Conservation (phyloP, 2,797 vertebrate genomes). For the Neosilurus hyrtlii region DNA sequence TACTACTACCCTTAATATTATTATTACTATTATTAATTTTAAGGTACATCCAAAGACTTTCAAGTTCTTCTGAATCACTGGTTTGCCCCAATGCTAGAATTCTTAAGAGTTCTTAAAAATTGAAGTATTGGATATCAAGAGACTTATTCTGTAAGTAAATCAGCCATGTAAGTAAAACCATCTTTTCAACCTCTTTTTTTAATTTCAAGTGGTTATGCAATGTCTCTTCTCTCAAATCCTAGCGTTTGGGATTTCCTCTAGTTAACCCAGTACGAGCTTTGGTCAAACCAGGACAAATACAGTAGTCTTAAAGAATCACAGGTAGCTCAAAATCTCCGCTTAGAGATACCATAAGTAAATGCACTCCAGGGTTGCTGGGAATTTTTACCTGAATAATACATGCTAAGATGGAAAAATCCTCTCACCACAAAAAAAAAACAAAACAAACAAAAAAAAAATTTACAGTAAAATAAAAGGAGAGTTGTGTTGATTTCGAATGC, state of each 20-base stretch:
- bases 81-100: not conserved
- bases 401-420: not conserved
- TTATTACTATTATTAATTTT: no score
- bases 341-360: not conserved
- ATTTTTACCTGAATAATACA: not conserved
- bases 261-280: not conserved
- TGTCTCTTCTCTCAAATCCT: not conserved
- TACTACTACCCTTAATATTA: not conserved
- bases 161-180: no score
- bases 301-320: not conserved
- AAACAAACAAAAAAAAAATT: not conserved
- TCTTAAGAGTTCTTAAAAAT: not conserved
- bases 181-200: not conserved
- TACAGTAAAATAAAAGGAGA: not conserved
- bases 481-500: not conserved
- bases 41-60: no score
- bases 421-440: not conserved
- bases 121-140: not conserved
- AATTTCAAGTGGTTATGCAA: not conserved
- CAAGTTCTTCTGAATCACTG: not conserved
- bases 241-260: not conserved
- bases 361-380: not conserved
- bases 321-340: not conserved
- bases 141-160: not conserved
- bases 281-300: not conserved